These are phyloP conservation scores for Paramormyrops hopkinsi DNA, from an alignment of 2,797 vertebrate species.

Conservation along the genomic window DNA sequence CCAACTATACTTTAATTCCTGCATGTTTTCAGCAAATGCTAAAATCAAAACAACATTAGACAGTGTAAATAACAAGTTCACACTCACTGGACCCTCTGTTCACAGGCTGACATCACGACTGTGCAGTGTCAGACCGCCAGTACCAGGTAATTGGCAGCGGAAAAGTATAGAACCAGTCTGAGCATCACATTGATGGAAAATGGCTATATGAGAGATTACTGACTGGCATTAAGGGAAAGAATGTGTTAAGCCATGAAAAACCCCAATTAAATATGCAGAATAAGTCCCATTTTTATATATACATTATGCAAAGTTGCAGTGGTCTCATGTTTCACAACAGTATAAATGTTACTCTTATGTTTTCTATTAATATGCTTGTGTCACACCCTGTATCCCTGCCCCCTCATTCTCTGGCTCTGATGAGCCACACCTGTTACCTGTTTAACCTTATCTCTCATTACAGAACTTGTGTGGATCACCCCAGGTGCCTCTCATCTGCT, in stretches of 20 bases:
- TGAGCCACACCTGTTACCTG: too few relatives aligned
- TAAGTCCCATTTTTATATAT: neutral
- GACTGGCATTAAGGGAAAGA: neutral
- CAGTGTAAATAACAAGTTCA: neutral
- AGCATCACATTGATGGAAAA: neutral
- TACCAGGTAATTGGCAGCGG: neutral
- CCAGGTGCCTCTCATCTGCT: neutral
- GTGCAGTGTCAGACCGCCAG: neutral
- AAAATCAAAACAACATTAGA: neutral
- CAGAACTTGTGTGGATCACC: neutral
- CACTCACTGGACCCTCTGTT: neutral
- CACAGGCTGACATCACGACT: neutral
- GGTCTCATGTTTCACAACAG: neutral
- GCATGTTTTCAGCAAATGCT: neutral
- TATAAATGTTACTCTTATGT: neutral
- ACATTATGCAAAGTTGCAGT: neutral
- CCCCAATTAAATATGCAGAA: neutral
- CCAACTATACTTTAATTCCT: neutral
- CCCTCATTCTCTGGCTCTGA: too few relatives aligned
- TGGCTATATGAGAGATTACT: neutral
- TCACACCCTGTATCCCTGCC: neutral
- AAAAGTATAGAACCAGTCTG: neutral
- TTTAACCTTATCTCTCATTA: too few relatives aligned
- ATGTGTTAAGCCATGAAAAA: neutral
- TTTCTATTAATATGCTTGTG: neutral